These are phyloP conservation scores for Troides aeacus DNA, from an alignment of 2,888 invertebrate species.

Conservation along the genomic window DNA sequence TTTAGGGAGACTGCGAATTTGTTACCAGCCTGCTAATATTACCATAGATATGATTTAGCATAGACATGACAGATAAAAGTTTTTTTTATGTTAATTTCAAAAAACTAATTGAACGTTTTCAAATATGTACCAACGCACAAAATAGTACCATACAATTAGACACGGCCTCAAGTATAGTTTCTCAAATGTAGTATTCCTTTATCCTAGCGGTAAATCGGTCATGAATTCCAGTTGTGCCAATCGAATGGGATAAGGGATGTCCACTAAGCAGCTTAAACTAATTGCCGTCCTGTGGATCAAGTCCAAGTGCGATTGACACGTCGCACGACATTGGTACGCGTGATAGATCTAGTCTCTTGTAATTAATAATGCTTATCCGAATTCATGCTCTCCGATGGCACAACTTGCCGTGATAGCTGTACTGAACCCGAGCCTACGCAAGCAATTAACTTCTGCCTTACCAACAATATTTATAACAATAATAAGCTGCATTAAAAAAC, in stretches of 20 bases:
- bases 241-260: constrained; percentile 30
- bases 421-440: background rate
- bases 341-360: constrained; percentile 52
- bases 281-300: constrained; percentile 48
- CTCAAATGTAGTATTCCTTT: background rate
- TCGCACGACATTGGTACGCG: constrained; percentile 43
- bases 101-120: too few relatives aligned
- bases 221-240: constrained; percentile 18
- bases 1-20: constrained; percentile 54
- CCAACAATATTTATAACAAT: background rate
- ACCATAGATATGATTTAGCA: constrained; percentile 49
- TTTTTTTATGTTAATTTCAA: background rate
- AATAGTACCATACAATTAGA: background rate
- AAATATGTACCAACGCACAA: too few relatives aligned
- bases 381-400: constrained; percentile 13
- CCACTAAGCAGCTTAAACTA: constrained; percentile 40
- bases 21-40: constrained; percentile 66
- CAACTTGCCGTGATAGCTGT: background rate
- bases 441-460: background rate
- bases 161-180: background rate
- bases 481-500: background rate
- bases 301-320: constrained; percentile 57
- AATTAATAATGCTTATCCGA: constrained; percentile 46
- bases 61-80: constrained; percentile 19
- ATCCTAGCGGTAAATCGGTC: background rate